Evolutionary conservation across 2,797 vertebrate genomes (phyloP).

Genomic region (Cuniculus paca): DNA sequence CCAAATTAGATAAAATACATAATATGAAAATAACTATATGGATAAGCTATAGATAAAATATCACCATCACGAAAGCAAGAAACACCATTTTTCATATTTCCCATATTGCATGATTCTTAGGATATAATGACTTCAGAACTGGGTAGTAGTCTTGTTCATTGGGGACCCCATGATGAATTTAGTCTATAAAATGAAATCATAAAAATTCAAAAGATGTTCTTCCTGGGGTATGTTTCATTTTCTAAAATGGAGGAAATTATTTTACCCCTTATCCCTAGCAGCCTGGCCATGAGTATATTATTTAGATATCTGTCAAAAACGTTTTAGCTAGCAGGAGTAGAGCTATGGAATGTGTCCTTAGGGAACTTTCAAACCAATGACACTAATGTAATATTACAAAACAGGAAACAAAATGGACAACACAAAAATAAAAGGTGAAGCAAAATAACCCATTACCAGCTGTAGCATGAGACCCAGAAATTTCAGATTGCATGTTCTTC

Average conservation of each 20-base stretch:
- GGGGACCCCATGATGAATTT: slow-evolving; percentile 2
- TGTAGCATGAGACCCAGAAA: background rate
- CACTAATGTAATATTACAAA: slow-evolving; percentile 60
- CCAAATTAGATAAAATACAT: background rate
- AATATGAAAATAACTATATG: background rate
- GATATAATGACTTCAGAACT: background rate
- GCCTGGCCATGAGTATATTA: slow-evolving; percentile 47
- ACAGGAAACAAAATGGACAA: slow-evolving; percentile 53
- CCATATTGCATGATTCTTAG: background rate
- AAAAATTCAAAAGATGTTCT: slow-evolving; percentile 63
- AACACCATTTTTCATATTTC: background rate
- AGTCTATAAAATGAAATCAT: slow-evolving; percentile 64
- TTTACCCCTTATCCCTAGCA: slow-evolving; percentile 52
- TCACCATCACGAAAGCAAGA: background rate
- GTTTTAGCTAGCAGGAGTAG: slow-evolving; percentile 42
- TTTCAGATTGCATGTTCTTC: background rate
- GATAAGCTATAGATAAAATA: slow-evolving; percentile 31
- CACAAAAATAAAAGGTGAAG: slow-evolving; percentile 18
- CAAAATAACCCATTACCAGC: slow-evolving; percentile 16
- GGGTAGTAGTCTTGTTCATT: background rate
- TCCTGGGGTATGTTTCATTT: slow-evolving; percentile 43
- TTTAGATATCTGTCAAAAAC: slow-evolving; percentile 70
- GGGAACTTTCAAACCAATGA: slow-evolving; percentile 56
- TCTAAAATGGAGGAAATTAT: slow-evolving; percentile 61
- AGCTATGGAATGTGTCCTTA: slow-evolving; percentile 49